These are phyloP conservation scores for Intellagama lesueurii DNA, from an alignment of 2,797 vertebrate species.

Conservation along the genomic window DNA sequence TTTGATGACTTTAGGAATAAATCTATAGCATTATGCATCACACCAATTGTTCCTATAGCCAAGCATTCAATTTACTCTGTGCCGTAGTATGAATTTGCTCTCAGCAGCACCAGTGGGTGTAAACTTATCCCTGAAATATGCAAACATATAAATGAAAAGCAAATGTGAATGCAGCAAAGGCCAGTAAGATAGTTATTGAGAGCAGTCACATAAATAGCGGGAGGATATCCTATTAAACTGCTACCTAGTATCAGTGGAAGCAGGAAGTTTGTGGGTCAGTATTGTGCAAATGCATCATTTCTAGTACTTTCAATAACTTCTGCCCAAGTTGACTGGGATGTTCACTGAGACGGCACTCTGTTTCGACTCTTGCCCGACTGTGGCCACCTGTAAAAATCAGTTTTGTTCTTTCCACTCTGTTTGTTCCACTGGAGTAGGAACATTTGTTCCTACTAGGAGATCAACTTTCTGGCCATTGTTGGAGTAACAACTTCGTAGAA, in stretches of 20 bases:
- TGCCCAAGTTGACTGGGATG: background rate
- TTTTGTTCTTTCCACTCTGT: background rate
- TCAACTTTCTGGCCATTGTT: background rate
- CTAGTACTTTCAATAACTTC: background rate
- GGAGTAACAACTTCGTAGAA: background rate
- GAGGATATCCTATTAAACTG: background rate
- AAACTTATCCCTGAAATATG: constrained; percentile 47
- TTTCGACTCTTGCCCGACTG: background rate
- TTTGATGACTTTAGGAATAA: constrained; percentile 19
- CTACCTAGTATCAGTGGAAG: background rate
- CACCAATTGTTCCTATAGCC: constrained; percentile 44
- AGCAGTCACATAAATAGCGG: background rate
- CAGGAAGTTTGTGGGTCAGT: background rate
- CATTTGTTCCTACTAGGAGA: background rate
- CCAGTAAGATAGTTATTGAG: background rate
- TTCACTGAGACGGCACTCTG: background rate
- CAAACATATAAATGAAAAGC: constrained; percentile 47
- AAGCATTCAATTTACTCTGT: constrained; percentile 45
- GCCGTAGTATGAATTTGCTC: constrained; percentile 64
- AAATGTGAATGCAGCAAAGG: constrained; percentile 42
- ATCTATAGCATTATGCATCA: constrained; percentile 41
- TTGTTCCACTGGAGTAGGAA: background rate
- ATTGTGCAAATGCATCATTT: background rate
- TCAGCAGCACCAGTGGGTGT: constrained; percentile 20
- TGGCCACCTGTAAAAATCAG: background rate